A percentile compares a stretch with the other conserved stretches of the same genome.
Evolutionary conservation across 2,797 vertebrate genomes (phyloP).

Genomic region (Peromyscus aztecus): DNA sequence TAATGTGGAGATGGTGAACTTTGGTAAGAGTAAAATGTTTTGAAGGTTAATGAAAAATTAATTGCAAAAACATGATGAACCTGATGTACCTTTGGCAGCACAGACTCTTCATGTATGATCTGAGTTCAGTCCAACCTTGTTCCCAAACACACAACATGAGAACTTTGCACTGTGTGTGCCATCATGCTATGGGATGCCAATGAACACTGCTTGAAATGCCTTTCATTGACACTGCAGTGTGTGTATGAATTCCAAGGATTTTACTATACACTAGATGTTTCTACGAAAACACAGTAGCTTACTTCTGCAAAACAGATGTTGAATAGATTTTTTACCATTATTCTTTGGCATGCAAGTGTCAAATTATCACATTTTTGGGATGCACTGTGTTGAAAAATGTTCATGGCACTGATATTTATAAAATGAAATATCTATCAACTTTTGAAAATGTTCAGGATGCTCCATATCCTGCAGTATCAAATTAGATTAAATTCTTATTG

Average conservation of each 20-base stretch:
- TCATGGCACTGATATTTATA: not conserved
- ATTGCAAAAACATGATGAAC: not conserved
- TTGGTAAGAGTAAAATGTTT: not conserved
- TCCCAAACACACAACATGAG: not conserved
- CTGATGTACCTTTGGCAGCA: not conserved
- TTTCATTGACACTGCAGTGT: no score
- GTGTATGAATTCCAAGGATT: not conserved
- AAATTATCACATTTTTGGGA: not conserved
- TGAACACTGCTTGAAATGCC: not conserved
- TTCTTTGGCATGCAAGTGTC: no score
- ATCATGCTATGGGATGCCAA: not conserved
- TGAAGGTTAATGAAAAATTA: not conserved
- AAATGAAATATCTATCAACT: not conserved
- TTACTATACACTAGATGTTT: not conserved
- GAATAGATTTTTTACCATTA: not conserved
- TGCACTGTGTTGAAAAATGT: not conserved
- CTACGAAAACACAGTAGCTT: not conserved
- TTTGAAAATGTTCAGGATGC: not conserved
- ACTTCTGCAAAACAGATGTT: not conserved
- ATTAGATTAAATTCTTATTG: not conserved
- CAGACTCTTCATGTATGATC: not conserved
- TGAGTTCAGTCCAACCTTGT: not conserved
- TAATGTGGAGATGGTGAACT: not conserved
- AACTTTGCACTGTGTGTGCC: not conserved
- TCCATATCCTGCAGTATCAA: not conserved